These are phyloP conservation scores for Melangyna quadrimaculata DNA, from an alignment of 2,888 invertebrate species.

Conservation along the genomic window DNA sequence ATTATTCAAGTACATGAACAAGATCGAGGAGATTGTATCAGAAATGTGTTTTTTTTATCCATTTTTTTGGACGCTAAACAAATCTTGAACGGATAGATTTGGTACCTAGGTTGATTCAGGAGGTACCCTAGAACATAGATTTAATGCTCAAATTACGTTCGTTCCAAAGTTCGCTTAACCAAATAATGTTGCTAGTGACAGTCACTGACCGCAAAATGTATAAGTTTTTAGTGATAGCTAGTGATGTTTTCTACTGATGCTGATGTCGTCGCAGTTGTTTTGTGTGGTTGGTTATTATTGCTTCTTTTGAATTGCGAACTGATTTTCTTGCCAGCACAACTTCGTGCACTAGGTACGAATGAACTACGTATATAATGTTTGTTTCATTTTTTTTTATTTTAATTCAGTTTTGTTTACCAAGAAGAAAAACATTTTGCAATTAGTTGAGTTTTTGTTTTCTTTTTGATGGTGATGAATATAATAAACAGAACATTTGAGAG, in stretches of 20 bases:
- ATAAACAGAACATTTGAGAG: not conserved
- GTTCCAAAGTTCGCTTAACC: conserved; percentile 59
- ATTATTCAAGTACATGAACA: conserved; percentile 22
- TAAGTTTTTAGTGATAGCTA: conserved; percentile 2
- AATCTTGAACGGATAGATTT: not conserved
- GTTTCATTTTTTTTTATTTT: not conserved
- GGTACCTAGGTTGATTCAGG: not conserved
- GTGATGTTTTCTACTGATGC: not conserved
- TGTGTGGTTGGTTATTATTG: not conserved
- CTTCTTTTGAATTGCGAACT: not conserved
- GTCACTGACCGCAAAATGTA: conserved; percentile 63
- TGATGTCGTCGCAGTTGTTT: not conserved
- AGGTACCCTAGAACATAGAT: not conserved
- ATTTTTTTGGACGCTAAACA: not conserved
- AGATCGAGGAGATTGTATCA: conserved; percentile 3
- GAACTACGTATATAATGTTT: no score
- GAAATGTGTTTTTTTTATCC: not conserved
- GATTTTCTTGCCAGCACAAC: not conserved
- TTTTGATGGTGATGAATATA: not conserved
- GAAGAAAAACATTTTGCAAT: conserved; percentile 37
- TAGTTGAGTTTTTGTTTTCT: conserved; percentile 13
- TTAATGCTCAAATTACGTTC: conserved; percentile 15
- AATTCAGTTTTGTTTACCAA: conserved; percentile 20
- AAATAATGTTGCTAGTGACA: conserved; percentile 20
- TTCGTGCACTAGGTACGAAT: no score